A percentile compares a stretch with the other conserved stretches of the same genome.
Evolutionary conservation across 2,888 invertebrate species (phyloP).

Genomic region (Tachina grossa): DNA sequence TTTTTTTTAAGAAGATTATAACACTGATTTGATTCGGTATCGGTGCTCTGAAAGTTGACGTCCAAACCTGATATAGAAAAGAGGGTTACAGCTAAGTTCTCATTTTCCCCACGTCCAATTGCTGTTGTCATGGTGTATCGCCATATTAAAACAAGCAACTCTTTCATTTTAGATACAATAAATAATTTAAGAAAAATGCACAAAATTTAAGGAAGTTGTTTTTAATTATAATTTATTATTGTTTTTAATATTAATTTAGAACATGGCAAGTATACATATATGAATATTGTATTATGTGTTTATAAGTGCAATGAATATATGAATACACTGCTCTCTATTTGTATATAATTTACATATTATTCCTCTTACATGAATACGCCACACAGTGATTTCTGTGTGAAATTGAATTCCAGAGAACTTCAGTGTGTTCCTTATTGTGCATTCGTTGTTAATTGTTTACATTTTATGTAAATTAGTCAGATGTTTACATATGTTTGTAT

Average conservation of each 20-base stretch:
- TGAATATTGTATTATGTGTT: too few species aligned
- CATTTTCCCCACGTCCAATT: too few species aligned
- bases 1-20: too few species aligned
- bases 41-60: too few species aligned
- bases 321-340: not conserved
- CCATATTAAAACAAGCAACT: too few species aligned
- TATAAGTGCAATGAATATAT: slow-evolving; percentile 3
- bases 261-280: not conserved
- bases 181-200: too few species aligned
- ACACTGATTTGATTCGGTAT: too few species aligned
- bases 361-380: not conserved
- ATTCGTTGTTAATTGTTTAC: slow-evolving; percentile 40
- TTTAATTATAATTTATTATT: slow-evolving; percentile 32
- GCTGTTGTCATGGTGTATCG: too few species aligned
- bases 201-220: slow-evolving; percentile 8
- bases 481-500: not conserved
- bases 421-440: slow-evolving; percentile 42
- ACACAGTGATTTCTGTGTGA: not conserved
- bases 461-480: slow-evolving; percentile 36
- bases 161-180: too few species aligned
- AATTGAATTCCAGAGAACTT: slow-evolving; percentile 41
- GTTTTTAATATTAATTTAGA: slow-evolving; percentile 34
- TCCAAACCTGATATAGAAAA: too few species aligned
- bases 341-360: slow-evolving; percentile 5
- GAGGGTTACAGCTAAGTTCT: too few species aligned